A percentile compares a stretch with the other conserved stretches of the same genome.
These are phyloP conservation scores for Colistium nudipinnis DNA, from an alignment of 2,113 vertebrate genomes.

Conservation along the genomic window DNA sequence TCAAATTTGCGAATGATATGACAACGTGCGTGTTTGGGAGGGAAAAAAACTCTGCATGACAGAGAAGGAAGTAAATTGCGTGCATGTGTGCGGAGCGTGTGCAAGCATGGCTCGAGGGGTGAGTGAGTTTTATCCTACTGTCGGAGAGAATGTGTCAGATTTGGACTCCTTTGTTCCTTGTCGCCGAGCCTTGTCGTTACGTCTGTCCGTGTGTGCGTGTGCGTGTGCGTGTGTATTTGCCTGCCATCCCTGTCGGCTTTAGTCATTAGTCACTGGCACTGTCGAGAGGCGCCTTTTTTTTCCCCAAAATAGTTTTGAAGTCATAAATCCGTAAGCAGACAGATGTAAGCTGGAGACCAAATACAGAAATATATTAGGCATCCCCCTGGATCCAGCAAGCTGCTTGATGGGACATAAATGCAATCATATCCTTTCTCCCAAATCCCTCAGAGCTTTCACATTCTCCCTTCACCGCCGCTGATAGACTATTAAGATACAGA, in stretches of 20 bases:
- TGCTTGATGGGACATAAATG: slow-evolving; percentile 79
- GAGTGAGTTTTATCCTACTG: slow-evolving; percentile 80
- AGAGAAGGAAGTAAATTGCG: slow-evolving; percentile 48
- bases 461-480: slow-evolving; percentile 61
- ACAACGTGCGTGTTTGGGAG: slow-evolving; percentile 40
- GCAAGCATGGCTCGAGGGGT: slow-evolving; percentile 63
- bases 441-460: slow-evolving; percentile 75
- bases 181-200: slow-evolving; percentile 70
- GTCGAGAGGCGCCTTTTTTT: slow-evolving; percentile 69
- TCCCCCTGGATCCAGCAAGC: slow-evolving; percentile 73
- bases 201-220: slow-evolving; percentile 49
- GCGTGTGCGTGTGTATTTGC: slow-evolving; percentile 65
- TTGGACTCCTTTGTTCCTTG: slow-evolving; percentile 79
- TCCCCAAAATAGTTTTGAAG: slow-evolving; percentile 79
- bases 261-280: slow-evolving; percentile 82
- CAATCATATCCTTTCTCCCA: slow-evolving; percentile 76
- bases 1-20: slow-evolving; percentile 23
- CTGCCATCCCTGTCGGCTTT: slow-evolving; percentile 82
- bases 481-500: slow-evolving; percentile 73
- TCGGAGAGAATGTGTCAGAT: slow-evolving; percentile 81
- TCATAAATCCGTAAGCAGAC: slow-evolving; percentile 85
- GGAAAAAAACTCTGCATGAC: slow-evolving; percentile 32
- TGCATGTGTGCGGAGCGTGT: slow-evolving; percentile 49
- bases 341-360: slow-evolving; percentile 82
- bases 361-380: slow-evolving; percentile 82